Evolutionary conservation across 2,888 invertebrate species (phyloP), one percentile per base, ranked within the genome.

Genomic region (Cantharis rufa): DNA sequence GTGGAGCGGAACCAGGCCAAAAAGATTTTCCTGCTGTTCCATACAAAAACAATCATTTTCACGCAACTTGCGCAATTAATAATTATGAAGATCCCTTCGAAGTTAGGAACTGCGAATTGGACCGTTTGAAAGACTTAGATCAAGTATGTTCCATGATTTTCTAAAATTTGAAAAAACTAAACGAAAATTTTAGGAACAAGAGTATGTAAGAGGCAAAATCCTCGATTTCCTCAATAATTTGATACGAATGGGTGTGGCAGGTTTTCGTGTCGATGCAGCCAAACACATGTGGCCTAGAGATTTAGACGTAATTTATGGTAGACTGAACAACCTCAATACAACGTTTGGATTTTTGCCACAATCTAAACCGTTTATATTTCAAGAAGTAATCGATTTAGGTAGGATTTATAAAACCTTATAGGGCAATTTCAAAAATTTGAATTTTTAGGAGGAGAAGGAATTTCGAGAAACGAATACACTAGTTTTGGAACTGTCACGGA

Each of bases 281-380:
- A 94, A 94, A 83, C 94, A 94, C 86, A 94, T 94, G 93, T 93
- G 92, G 90, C 94, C 97, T 0, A 85, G 86, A 0, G 95, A 97
- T 85, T 88, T 97, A 16, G 83, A 90, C 72, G 83, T 88, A 13
- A 94, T 96, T 81, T 93, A 92, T 84, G 88, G 89, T 24, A 89
- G 91, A 63, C 86, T 93, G 10, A 88, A 90, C 0, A 88, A 93
- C 85, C 87, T 94, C 15, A 93, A 91, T 84, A 91, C 90, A 0
- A 85, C 85, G 0, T 92, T 92, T 75, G 93, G 93, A 0, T 95
- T 95, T 84, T 87, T 91, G 0, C 82, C 88, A 0, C 91, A 91
- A 11, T 87, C 92, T 0, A 90, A 92, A 10, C 93, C 95, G 0
- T 94, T 92, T 85, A 91, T 94, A 82, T 93, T 89, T 85, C 94